These are phyloP conservation scores for Smittia aterrima DNA, from an alignment of 2,888 invertebrate genomes.

Conservation along the genomic window DNA sequence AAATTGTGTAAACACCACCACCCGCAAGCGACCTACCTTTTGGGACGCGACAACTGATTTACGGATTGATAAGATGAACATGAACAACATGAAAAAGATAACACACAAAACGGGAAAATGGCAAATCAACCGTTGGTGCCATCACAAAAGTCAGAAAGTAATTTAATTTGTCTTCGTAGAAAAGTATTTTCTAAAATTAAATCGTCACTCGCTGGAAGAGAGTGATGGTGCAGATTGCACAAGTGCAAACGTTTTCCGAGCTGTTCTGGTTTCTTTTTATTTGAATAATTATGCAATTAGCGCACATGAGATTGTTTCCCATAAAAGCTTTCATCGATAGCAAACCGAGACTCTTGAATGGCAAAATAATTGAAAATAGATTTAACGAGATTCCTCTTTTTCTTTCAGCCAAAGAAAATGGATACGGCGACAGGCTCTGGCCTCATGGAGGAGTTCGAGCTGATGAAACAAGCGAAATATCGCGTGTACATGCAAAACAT, in stretches of 20 bases:
- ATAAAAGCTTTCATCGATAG: not conserved
- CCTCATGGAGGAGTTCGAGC: slow-evolving; percentile 69
- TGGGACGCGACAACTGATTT: not conserved
- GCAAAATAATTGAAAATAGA: no score
- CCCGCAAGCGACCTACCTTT: not conserved
- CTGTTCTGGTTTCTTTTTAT: not conserved
- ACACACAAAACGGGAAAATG: slow-evolving; percentile 15
- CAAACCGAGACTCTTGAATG: no score
- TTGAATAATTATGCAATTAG: not conserved
- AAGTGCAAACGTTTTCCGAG: not conserved
- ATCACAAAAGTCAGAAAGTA: slow-evolving; percentile 29
- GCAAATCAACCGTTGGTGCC: slow-evolving; percentile 26
- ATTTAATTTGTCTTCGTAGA: no score
- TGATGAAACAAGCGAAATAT: slow-evolving; percentile 79
- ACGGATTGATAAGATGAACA: slow-evolving; percentile 2
- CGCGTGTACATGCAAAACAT: slow-evolving; percentile 75
- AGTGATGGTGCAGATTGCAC: no score
- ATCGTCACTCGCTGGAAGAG: no score
- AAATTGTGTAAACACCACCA: not conserved
- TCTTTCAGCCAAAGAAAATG: slow-evolving; percentile 35
- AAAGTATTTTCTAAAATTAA: no score
- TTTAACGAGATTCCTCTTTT: no score
- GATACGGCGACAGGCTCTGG: slow-evolving; percentile 43
- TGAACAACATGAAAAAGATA: slow-evolving; percentile 10
- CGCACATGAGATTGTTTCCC: not conserved